Evolutionary conservation across 30 jellyfish, hydroid and myxozoan genomes (phyloP).

Genomic region (Clytia hemisphaerica): DNA sequence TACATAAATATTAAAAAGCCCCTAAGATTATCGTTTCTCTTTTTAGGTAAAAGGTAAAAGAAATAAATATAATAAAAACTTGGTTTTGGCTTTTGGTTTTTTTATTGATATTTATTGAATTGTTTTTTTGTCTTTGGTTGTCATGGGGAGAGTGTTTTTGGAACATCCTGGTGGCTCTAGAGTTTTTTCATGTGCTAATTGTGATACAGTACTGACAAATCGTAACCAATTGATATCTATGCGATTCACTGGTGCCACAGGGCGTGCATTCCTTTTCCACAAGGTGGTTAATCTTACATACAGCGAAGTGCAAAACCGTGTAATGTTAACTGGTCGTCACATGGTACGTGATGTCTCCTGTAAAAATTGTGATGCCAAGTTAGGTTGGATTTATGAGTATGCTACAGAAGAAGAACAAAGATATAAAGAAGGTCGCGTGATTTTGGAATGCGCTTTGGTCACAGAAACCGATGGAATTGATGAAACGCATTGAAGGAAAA

Average conservation of each 20-base stretch:
- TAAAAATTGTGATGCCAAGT: constrained; percentile 81
- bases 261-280: constrained; percentile 79
- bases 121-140: too few species aligned
- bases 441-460: constrained; percentile 91
- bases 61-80: too few species aligned
- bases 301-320: constrained; percentile 93
- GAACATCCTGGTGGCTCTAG: constrained; percentile 94
- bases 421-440: constrained; percentile 94
- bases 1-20: too few species aligned
- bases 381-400: constrained; percentile 94
- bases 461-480: constrained; percentile 97
- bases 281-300: constrained; percentile 74
- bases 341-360: constrained; percentile 97
- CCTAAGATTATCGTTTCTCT: too few species aligned
- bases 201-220: constrained; percentile 87
- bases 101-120: too few species aligned
- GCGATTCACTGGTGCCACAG: constrained; percentile 97
- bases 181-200: constrained; percentile 79
- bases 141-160: constrained; percentile 82
- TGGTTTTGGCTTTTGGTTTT: too few species aligned
- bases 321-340: constrained; percentile 91
- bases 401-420: constrained; percentile 98
- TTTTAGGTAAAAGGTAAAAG: too few species aligned
- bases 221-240: constrained; percentile 69
- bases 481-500: constrained; percentile 48